Conservation (phyloP, 2,797 vertebrate species). For the Artibeus lituratus region DNA sequence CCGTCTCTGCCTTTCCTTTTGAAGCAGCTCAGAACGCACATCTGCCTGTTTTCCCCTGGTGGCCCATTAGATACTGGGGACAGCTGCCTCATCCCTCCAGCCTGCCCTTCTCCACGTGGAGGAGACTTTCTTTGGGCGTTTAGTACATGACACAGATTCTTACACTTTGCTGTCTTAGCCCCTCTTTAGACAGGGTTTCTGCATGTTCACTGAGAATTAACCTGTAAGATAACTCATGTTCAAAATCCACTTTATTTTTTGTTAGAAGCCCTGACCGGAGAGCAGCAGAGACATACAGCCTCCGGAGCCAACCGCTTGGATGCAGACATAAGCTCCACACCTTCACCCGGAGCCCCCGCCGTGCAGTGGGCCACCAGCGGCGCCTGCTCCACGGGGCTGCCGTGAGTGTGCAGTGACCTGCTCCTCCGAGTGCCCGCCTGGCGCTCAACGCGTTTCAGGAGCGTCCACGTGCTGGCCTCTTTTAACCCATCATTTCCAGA, state of each 20-base stretch:
- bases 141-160: too few relatives aligned
- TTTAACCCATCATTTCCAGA: background rate
- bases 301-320: background rate
- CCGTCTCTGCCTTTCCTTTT: background rate
- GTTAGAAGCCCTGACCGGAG: background rate
- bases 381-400: background rate
- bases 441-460: background rate
- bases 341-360: background rate
- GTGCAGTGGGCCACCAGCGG: background rate
- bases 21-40: background rate
- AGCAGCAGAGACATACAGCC: background rate
- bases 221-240: too few relatives aligned
- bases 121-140: background rate
- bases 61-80: background rate
- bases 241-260: background rate
- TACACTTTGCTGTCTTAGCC: background rate
- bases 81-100: background rate
- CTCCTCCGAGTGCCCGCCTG: too few relatives aligned
- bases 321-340: background rate
- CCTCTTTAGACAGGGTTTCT: background rate
- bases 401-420: background rate
- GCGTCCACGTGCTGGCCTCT: background rate
- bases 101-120: background rate
- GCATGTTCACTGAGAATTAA: background rate
- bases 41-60: background rate